Evolutionary conservation across 2,888 invertebrate genomes (phyloP).

Genomic region (Cepaea hortensis): DNA sequence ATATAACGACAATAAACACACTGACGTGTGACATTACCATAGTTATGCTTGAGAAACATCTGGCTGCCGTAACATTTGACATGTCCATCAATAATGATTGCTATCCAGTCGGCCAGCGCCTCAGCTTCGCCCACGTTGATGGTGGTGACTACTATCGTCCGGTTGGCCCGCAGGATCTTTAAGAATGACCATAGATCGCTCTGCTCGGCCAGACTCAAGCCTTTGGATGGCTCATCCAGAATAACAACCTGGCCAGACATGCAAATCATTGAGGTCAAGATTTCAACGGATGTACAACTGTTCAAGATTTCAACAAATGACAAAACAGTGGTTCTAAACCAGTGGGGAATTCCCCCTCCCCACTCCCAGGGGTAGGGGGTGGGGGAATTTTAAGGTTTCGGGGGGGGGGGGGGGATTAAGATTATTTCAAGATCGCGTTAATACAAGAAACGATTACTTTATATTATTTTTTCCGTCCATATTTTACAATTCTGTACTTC

Average conservation of each 20-base stretch:
- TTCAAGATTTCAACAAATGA: neutral
- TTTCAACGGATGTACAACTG: neutral
- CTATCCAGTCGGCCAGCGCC: conserved; percentile 88
- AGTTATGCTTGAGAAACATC: conserved; percentile 84
- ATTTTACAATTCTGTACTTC: too few relatives aligned
- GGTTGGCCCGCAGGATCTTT: conserved; percentile 80
- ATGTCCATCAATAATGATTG: conserved; percentile 88
- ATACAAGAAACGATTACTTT: too few relatives aligned
- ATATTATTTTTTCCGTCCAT: too few relatives aligned
- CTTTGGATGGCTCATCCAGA: conserved; percentile 78
- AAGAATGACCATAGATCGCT: conserved; percentile 85
- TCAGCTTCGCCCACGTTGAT: conserved; percentile 94
- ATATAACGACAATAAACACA: too few relatives aligned
- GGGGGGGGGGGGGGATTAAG: too few relatives aligned
- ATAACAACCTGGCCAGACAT: conserved; percentile 74
- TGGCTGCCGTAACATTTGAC: conserved; percentile 88
- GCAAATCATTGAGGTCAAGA: neutral
- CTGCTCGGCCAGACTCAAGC: conserved; percentile 80
- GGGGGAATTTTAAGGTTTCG: too few relatives aligned
- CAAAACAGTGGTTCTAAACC: too few relatives aligned
- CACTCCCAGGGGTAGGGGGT: too few relatives aligned
- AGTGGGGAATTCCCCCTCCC: too few relatives aligned
- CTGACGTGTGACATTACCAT: conserved; percentile 78
- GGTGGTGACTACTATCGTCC: conserved; percentile 85
- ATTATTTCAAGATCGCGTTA: too few relatives aligned